phyloP scores from a whole-genome alignment of 64 coral and sea anemone genomes.

The Stichodactyla mertensii region DNA sequence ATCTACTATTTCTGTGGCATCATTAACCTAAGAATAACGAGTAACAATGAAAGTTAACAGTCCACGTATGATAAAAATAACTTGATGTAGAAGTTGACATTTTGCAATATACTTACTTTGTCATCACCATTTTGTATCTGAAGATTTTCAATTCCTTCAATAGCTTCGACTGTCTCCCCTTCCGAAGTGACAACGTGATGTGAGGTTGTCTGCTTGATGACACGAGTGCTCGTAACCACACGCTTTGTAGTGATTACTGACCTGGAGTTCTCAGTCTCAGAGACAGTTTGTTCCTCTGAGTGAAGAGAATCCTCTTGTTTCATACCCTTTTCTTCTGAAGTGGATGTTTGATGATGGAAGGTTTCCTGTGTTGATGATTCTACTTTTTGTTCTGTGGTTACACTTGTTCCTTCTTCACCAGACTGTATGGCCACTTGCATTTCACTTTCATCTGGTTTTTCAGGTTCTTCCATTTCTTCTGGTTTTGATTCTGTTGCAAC shows the following conservation, averaged over 20 bases:
- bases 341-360: constrained; percentile 55
- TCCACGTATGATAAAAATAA: not conserved
- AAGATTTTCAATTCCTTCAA: constrained; percentile 57
- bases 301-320: constrained; percentile 40
- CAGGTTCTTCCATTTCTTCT: constrained; percentile 21
- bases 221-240: constrained; percentile 59
- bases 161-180: constrained; percentile 50
- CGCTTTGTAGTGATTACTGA: constrained; percentile 68
- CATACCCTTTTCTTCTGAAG: constrained; percentile 45
- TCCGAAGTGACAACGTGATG: constrained; percentile 66
- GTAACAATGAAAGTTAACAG: not conserved
- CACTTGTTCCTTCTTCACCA: constrained; percentile 26
- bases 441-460: constrained; percentile 27
- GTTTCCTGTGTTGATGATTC: constrained; percentile 35
- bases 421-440: not conserved
- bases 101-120: not conserved
- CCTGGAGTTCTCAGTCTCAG: constrained; percentile 31
- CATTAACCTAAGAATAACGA: not conserved
- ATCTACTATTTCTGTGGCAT: not conserved
- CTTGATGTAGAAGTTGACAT: not conserved
- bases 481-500: constrained; percentile 31
- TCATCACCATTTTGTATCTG: constrained; percentile 47
- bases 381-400: constrained; percentile 50
- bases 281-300: constrained; percentile 22
- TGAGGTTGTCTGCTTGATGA: constrained; percentile 63